phyloP scores from a whole-genome alignment of 2,113 vertebrate genomes.

The Scortum barcoo region DNA sequence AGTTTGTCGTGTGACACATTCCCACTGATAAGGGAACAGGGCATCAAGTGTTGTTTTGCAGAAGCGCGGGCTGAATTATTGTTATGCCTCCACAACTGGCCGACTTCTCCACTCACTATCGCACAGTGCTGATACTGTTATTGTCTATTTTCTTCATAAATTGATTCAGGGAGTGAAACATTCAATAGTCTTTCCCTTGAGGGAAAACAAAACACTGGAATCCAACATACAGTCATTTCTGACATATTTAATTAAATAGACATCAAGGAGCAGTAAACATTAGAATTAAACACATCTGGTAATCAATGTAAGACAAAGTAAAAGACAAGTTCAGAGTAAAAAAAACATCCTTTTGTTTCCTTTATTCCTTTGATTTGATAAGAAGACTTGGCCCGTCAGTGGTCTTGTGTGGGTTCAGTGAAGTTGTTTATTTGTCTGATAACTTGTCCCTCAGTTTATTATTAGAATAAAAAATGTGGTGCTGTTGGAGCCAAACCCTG shows the following conservation, averaged over 20 bases:
- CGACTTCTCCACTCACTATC: not conserved
- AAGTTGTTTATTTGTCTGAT: not conserved
- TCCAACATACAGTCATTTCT: conserved; percentile 1
- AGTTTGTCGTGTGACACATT: conserved; percentile 44
- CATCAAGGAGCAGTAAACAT: not conserved
- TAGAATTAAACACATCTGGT: conserved; percentile 3
- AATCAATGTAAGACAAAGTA: not conserved
- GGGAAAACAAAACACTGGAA: conserved; percentile 24
- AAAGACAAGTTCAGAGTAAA: not conserved
- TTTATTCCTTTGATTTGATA: conserved; percentile 22
- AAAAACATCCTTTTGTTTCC: not conserved
- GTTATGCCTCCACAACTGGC: conserved; percentile 6
- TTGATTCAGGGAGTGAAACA: not conserved
- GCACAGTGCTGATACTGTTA: not conserved
- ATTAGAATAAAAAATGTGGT: not conserved
- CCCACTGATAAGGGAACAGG: conserved; percentile 54
- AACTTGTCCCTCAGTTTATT: not conserved
- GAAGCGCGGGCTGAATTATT: conserved; percentile 9
- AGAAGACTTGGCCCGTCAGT: conserved; percentile 35
- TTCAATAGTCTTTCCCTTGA: conserved; percentile 17
- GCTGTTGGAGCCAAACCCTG: not conserved
- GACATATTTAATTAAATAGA: conserved; percentile 39
- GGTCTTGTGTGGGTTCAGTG: not conserved
- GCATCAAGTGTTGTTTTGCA: conserved; percentile 31
- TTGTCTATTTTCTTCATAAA: not conserved